Conservation (phyloP, 2,113 vertebrate genomes). For the Cyprinus carpio region DNA sequence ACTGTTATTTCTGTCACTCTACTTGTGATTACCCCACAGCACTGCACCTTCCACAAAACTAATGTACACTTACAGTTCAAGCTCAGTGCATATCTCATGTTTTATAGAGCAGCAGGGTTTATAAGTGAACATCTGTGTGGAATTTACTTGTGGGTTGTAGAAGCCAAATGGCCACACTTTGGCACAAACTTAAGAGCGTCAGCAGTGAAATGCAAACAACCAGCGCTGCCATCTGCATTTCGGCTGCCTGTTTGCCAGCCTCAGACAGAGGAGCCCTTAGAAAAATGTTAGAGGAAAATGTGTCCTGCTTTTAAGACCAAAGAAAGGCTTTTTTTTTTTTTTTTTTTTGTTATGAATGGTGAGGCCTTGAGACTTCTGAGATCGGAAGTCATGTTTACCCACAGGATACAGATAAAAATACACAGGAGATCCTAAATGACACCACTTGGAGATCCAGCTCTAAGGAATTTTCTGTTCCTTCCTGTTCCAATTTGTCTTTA, state of each 20-base stretch:
- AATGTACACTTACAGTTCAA: constrained; percentile 14
- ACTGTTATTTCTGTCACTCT: no score
- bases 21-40: no score
- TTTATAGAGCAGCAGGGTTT: constrained; percentile 23
- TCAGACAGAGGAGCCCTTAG: constrained; percentile 48
- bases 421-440: constrained; percentile 3
- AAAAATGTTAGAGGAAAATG: background rate
- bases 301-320: background rate
- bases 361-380: constrained; percentile 13
- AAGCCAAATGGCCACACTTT: constrained; percentile 62
- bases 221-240: constrained; percentile 58
- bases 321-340: background rate
- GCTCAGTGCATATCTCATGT: constrained; percentile 20
- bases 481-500: constrained; percentile 12
- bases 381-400: constrained; percentile 31
- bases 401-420: constrained; percentile 10
- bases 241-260: constrained; percentile 50
- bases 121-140: constrained; percentile 37
- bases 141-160: constrained; percentile 15
- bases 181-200: constrained; percentile 67
- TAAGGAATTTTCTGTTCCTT: background rate
- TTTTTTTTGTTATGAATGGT: constrained; percentile 3
- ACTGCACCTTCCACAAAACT: background rate
- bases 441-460: constrained; percentile 12
- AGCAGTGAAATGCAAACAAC: constrained; percentile 69